Evolutionary conservation across 2,113 vertebrate species (phyloP).

Genomic region (Pomatostomus ruficeps): DNA sequence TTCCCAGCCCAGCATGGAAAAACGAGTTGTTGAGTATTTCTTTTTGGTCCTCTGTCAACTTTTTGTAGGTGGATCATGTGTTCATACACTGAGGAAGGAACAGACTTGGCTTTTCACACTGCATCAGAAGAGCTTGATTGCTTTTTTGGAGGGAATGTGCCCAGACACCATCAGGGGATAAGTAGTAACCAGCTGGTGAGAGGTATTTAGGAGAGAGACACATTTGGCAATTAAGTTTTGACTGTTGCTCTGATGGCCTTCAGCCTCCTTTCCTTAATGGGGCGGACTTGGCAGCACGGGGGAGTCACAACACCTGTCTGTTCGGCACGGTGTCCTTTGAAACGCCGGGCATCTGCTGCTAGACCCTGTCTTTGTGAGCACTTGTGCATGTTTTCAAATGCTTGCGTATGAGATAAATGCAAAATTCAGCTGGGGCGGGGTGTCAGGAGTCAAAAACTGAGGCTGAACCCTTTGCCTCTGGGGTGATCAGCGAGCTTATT

Average conservation of each 20-base stretch:
- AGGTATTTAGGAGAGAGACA: background rate
- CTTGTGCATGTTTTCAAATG: background rate
- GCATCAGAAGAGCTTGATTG: background rate
- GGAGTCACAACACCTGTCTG: background rate
- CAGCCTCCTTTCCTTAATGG: background rate
- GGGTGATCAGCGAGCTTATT: background rate
- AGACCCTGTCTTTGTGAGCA: background rate
- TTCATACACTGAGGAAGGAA: background rate
- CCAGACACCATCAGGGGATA: background rate
- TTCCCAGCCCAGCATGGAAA: background rate
- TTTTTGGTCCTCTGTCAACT: background rate
- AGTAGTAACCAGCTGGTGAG: conserved; percentile 38
- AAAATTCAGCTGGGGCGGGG: background rate
- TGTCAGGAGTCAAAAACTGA: background rate
- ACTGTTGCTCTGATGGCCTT: background rate
- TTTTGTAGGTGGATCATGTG: background rate
- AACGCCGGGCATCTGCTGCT: background rate
- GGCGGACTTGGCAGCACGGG: background rate
- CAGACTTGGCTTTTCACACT: background rate
- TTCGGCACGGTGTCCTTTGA: background rate
- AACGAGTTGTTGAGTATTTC: background rate
- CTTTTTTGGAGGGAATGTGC: background rate
- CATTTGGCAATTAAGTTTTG: conserved; percentile 1
- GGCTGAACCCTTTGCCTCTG: background rate
- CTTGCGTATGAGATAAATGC: background rate